A percentile compares a stretch with the other conserved stretches of the same genome.
Evolutionary conservation across 2,797 vertebrate species (phyloP).

Genomic region (Peromyscus eremicus): DNA sequence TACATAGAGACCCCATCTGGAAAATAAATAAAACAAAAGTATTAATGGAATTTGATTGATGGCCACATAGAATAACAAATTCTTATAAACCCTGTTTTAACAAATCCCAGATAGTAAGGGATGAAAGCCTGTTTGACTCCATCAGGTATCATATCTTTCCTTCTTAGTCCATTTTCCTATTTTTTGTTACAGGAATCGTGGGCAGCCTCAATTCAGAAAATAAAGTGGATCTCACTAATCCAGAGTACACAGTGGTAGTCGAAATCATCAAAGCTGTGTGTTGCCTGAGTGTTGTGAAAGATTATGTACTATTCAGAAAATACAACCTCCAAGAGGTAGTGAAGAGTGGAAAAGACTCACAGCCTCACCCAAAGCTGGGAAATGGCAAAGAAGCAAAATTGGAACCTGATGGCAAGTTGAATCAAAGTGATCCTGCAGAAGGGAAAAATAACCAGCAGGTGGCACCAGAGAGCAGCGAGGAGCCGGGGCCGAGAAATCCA

Average conservation of each 20-base stretch:
- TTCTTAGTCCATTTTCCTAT: constrained; percentile 48
- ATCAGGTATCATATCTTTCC: constrained; percentile 37
- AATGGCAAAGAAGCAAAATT: constrained; percentile 76
- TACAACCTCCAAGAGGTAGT: constrained; percentile 97
- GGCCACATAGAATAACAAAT: background rate
- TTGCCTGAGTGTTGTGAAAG: constrained; percentile 95
- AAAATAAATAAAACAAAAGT: background rate
- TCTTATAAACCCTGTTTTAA: constrained; percentile 20
- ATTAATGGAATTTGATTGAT: constrained; percentile 23
- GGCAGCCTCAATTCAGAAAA: constrained; percentile 95
- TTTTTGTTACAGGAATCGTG: constrained; percentile 92
- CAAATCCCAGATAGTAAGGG: background rate
- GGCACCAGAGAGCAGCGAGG: constrained; percentile 89
- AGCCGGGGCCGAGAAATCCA: constrained; percentile 60
- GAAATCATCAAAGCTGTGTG: constrained; percentile 97
- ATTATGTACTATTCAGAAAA: constrained; percentile 95
- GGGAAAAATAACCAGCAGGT: constrained; percentile 94
- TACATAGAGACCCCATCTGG: background rate
- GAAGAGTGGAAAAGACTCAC: constrained; percentile 87
- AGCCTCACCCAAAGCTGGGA: constrained; percentile 71
- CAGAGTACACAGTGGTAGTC: constrained; percentile 95
- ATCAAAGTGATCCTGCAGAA: constrained; percentile 66
- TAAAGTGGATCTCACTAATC: constrained; percentile 96
- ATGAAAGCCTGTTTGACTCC: background rate
- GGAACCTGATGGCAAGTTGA: constrained; percentile 72